Evolutionary conservation across 2,113 vertebrate genomes (phyloP), one percentile per base, ranked within the genome.

Genomic region (Aepyceros melampus): DNA sequence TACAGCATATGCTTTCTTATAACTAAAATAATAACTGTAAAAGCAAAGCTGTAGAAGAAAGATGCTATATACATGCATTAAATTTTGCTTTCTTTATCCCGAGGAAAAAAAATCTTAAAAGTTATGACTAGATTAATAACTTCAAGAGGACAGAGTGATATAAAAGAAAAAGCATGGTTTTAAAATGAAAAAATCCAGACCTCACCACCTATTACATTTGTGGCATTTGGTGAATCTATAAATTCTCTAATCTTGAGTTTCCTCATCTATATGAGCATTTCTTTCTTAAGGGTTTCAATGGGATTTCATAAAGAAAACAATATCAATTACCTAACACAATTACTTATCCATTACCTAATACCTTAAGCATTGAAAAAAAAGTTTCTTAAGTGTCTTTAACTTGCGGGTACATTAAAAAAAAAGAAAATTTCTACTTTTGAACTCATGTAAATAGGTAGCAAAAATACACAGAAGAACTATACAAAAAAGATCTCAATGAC

Each of bases 221-320:
- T 56, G 53, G 92, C 27, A 29, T 60, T 90, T 47, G 14, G 27
- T 27, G 19, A 97, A 19, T 84, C 45, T 87, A 55, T 90, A 92
- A 84, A 79, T 60, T 74, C 87, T 96, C 79, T 92, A 93, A 91
- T 31, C 23, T 86, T 87, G 12, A 84, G 33, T 92, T 90, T 97
- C 23, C 47, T 89, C n/a, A 89, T 74, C 76, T 84, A 51, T 29
- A 84, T 11, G 7, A 92, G 45, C 33, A 83, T 92, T 93, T 94
- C 64, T 27, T 43, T 92, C 53, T 91, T 56, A 94, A 49, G 17
- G 29, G n/a, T 64, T 86, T 36, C 27, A 96, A 40, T 60, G n/a
- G 96, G 49, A 45, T 89, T 55, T 94, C 23, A 40, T 40, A 45
- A 91, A 31, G 21, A 27, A 94, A 96, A 74, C 71, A 19, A 64